Conservation (phyloP, 2,113 vertebrate species). For the Promerops cafer region DNA sequence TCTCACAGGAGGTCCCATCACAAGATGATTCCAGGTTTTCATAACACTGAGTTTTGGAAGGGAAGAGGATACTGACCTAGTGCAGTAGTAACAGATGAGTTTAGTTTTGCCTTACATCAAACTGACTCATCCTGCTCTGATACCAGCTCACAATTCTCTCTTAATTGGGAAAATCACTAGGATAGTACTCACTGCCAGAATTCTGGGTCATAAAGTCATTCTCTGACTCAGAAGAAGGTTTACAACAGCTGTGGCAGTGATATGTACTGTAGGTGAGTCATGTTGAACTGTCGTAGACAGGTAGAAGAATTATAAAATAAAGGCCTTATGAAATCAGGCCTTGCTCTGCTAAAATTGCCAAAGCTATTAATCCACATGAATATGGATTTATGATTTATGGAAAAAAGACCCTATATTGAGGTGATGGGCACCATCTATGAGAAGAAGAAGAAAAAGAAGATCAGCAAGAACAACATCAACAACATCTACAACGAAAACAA, state of each 20-base stretch:
- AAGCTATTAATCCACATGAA: too few relatives aligned
- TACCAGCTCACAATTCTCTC: not conserved
- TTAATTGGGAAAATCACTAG: slow-evolving; percentile 57
- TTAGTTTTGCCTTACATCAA: slow-evolving; percentile 17
- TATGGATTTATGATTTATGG: too few relatives aligned
- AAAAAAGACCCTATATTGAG: too few relatives aligned
- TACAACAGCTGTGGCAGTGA: slow-evolving; percentile 49
- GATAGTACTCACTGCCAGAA: slow-evolving; percentile 47
- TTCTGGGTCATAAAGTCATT: slow-evolving; percentile 57
- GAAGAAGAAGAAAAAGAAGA: too few relatives aligned
- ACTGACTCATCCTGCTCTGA: slow-evolving; percentile 47
- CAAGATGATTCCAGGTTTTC: not conserved
- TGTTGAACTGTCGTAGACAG: not conserved
- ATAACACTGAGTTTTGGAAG: not conserved
- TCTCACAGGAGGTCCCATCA: not conserved
- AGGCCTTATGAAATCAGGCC: not conserved
- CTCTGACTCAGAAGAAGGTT: slow-evolving; percentile 59
- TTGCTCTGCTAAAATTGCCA: not conserved
- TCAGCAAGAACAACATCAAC: too few relatives aligned
- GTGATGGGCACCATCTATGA: too few relatives aligned
- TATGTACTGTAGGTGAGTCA: slow-evolving; percentile 55
- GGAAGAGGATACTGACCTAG: not conserved
- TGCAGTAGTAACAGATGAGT: not conserved
- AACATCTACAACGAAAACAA: too few relatives aligned
- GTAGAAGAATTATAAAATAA: not conserved